Base-by-base conservation (phyloP, 2,113 vertebrate species). In the Oryzias javanicus region DNA sequence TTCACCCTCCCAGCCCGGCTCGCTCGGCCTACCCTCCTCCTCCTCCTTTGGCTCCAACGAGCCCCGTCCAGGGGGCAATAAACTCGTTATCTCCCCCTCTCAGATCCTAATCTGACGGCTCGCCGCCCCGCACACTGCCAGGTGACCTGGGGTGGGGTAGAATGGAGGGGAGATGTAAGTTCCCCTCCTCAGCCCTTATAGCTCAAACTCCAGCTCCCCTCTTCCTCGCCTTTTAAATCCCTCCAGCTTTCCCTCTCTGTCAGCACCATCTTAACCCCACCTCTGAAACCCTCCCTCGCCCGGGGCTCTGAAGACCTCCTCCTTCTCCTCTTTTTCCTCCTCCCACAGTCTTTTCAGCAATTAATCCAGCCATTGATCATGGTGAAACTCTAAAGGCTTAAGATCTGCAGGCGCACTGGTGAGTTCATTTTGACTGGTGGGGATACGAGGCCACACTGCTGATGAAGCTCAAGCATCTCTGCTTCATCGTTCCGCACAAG, bases 101-200 rank as follows among this genome's bases (percentile, higher is more conserved):
- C 92, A 92, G 92, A 92, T 93, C 87, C 88, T 93, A 92, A 93
- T 93, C 92, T 93, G 92, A 92, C 83, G 87, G 87, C 86, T 85
- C 85, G 85, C 89, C 72, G 79, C 87, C 88, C 86, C 78, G 86
- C 80, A 22, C 64, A 64, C 91, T 91, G 90, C 91, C 90, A 93
- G 90, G 90, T 91, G 90, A 93, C 88, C 89, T 77, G 76, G 86
- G 89, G 89, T 85, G 75, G 77, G 81, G 83, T 79, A 61, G 72
- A 65, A 82, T 66, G 42, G 75, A 70, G 60, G 61, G 56, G 78
- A 77, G 70, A 67, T 79, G 62, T 65, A 64, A 55, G 62, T 76
- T 73, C 72, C 49, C 55, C 78, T 82, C 78, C 78, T 77, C 49
- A 65, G 60, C 72, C 81, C 68, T 63, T 74, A 47, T 76, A 56